These are phyloP conservation scores for Atherix ibis DNA, from an alignment of 2,888 invertebrate species.

Conservation along the genomic window DNA sequence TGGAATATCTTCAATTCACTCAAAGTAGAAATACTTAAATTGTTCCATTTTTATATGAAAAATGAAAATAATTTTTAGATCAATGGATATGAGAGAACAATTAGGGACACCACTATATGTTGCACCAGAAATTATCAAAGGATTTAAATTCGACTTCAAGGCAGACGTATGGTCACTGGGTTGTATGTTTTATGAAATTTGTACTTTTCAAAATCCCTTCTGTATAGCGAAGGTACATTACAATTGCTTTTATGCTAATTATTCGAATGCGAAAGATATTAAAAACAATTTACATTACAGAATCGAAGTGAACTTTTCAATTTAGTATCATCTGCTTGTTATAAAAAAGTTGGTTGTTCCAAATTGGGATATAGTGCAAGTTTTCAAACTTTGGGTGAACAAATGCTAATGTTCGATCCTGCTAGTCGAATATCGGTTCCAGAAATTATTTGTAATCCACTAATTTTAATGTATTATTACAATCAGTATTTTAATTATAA, in stretches of 20 bases:
- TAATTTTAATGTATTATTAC: constrained; percentile 20
- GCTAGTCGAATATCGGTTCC: constrained; percentile 21
- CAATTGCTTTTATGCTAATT: not conserved
- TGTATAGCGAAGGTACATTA: not conserved
- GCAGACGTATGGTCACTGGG: constrained; percentile 51
- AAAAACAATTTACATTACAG: constrained; percentile 2
- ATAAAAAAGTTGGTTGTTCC: not conserved
- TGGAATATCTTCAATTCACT: constrained; percentile 19
- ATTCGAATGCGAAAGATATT: not conserved
- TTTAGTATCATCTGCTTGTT: not conserved
- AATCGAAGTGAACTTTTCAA: not conserved
- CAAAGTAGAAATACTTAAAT: too few species aligned
- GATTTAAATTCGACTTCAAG: constrained; percentile 44
- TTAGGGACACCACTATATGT: constrained; percentile 50
- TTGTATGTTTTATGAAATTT: constrained; percentile 46
- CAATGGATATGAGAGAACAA: constrained; percentile 33
- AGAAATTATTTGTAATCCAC: constrained; percentile 17
- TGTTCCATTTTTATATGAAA: not conserved
- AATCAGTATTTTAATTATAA: constrained; percentile 25
- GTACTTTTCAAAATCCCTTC: constrained; percentile 12
- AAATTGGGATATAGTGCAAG: not conserved
- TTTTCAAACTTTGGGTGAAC: constrained; percentile 15
- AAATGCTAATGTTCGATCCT: constrained; percentile 22
- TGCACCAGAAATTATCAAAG: constrained; percentile 47
- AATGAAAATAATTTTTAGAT: constrained; percentile 19